Conservation (phyloP, 2,888 invertebrate genomes). For the Yponomeuta sedellus region DNA sequence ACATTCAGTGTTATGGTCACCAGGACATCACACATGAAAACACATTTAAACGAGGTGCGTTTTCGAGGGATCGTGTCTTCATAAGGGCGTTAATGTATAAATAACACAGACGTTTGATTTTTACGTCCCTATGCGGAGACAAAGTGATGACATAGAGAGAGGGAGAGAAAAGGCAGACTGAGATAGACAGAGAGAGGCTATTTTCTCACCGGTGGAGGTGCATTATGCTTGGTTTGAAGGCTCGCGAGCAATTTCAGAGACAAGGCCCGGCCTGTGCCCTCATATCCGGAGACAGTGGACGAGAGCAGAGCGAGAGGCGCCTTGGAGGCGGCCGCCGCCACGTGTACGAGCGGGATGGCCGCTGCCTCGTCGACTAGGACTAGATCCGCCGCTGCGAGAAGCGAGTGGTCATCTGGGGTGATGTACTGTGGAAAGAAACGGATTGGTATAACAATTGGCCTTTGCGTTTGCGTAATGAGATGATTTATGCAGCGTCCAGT, state of each 20-base stretch:
- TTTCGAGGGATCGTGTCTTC: no score
- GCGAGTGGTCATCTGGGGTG: constrained; percentile 91
- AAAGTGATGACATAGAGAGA: no score
- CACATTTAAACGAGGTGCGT: no score
- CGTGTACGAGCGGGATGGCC: constrained; percentile 96
- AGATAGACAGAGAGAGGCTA: background rate
- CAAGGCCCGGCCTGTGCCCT: constrained; percentile 97
- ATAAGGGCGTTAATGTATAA: no score
- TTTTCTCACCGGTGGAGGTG: constrained; percentile 74
- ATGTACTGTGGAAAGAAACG: constrained; percentile 83
- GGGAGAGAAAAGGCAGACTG: no score
- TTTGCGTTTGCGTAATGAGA: no score
- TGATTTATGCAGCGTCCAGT: no score
- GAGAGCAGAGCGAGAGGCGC: constrained; percentile 96
- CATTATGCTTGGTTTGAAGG: constrained; percentile 79
- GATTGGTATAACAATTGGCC: no score
- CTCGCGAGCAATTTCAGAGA: constrained; percentile 96
- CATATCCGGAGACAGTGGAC: constrained; percentile 98
- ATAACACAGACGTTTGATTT: no score
- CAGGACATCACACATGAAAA: no score
- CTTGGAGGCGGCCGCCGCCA: constrained; percentile 89
- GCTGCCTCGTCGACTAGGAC: constrained; percentile 99
- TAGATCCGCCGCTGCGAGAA: constrained; percentile 94
- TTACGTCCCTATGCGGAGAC: no score
- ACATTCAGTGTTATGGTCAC: no score